phyloP scores from a whole-genome alignment of 2,113 vertebrate species.

The Pleuronectes platessa region DNA sequence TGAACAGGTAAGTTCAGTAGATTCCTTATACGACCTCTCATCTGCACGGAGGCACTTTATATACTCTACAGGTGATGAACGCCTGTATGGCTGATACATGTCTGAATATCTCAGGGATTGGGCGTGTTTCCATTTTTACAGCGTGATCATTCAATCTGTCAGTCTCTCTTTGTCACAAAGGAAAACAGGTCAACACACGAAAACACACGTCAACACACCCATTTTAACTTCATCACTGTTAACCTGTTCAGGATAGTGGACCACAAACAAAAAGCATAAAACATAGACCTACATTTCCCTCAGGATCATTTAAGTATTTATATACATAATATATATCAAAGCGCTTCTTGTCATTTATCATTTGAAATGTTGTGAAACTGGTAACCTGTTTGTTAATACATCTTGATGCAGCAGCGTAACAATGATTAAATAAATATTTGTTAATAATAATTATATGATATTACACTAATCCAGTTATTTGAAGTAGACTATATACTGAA shows the following conservation, averaged over 20 bases:
- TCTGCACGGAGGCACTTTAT: neutral
- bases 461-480: no score
- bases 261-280: neutral
- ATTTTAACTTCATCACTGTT: no score
- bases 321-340: no score
- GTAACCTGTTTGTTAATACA: no score
- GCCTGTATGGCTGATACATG: neutral
- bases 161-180: neutral
- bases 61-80: neutral
- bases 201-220: no score
- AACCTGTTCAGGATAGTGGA: neutral
- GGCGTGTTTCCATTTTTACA: neutral
- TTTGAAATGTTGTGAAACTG: no score
- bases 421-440: no score
- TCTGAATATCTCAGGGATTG: neutral
- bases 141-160: neutral
- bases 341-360: neutral
- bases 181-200: neutral
- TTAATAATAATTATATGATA: no score
- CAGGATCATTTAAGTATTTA: no score
- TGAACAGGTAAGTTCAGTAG: neutral
- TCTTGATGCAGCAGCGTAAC: no score
- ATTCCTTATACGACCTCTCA: neutral
- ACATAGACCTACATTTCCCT: no score
- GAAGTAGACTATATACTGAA: no score